Percentiles rank a stretch among this genome's conserved stretches.
Conservation (phyloP, 2,113 vertebrate genomes). For the Gorsachius goisagi region DNA sequence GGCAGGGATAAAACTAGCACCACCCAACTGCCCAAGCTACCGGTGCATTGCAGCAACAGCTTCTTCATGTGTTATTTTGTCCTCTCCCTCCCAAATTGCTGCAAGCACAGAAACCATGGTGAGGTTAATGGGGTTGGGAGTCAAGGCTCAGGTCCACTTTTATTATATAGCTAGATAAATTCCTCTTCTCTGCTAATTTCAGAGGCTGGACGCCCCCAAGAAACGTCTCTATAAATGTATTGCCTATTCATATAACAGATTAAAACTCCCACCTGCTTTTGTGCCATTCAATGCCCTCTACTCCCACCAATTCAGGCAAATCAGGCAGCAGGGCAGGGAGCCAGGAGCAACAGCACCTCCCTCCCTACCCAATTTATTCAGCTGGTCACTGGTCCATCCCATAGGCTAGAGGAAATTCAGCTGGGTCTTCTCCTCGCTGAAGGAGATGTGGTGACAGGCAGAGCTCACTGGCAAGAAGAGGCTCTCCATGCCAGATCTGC, state of each 20-base stretch:
- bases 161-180: neutral
- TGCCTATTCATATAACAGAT: neutral
- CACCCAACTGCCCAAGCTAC: neutral
- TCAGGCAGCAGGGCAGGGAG: neutral
- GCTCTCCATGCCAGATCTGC: neutral
- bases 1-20: neutral
- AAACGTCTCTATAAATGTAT: neutral
- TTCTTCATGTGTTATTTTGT: neutral
- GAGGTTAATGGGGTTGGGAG: neutral
- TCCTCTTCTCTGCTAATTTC: neutral
- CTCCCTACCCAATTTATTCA: neutral
- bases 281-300: neutral
- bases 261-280: conserved; percentile 1
- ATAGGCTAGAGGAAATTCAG: neutral
- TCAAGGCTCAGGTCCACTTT: neutral
- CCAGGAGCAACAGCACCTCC: neutral
- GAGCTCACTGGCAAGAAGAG: neutral
- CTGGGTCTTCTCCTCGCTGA: neutral
- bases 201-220: neutral
- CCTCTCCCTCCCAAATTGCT: neutral
- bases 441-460: neutral
- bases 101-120: rapidly evolving
- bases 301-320: neutral
- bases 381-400: neutral
- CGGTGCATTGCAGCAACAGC: neutral